Base-by-base conservation (phyloP, 2,797 vertebrate genomes). In the Peromyscus melanophrys region DNA sequence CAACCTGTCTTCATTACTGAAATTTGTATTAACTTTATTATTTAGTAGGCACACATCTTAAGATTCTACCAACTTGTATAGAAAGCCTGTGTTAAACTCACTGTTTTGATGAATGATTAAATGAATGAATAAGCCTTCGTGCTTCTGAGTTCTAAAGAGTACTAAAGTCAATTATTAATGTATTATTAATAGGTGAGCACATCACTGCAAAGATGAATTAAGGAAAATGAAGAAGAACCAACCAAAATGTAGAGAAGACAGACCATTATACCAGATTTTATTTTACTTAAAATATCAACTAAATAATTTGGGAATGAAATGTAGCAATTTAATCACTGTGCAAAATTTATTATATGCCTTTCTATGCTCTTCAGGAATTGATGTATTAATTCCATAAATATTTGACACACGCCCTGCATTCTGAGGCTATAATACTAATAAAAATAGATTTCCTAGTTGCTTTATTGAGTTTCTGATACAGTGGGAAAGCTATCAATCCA, bases 1-100 rank as follows among this genome's bases (percentile, higher is more conserved):
- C 98, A 99, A 98, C 97, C 96, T 97, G 96, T 98, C 97, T 98
- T 96, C 96, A 96, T 98, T 98, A 98, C 94, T 98, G 96, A 98
- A 98, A 98, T 97, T 98, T 98, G 96, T 98, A 98, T 98, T 98
- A 98, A 97, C 96, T 96, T 98, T 95, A 98, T 98, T 98, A 98
- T 98, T 98, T 98, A 98, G 98, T 98, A 98, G 98, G 94, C 95
- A 98, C 97, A 96, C 96, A 98, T 98, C 97, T 98, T 98, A 75
- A 97, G 90, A 98, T 97, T 96, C 31, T 23, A 80, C 57, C 92
- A 92, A 90, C 69, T 81, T 97, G 49, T 97, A 96, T 98, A 96
- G 94, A 98, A 98, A 98, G 93, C 91, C 98, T 91, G 97, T 97
- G 94, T 97, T 12, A 55, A 97, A 96, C 85, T 94, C 96, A 92